Evolutionary conservation across 2,113 vertebrate genomes (phyloP).

Genomic region (Toxostoma redivivum): DNA sequence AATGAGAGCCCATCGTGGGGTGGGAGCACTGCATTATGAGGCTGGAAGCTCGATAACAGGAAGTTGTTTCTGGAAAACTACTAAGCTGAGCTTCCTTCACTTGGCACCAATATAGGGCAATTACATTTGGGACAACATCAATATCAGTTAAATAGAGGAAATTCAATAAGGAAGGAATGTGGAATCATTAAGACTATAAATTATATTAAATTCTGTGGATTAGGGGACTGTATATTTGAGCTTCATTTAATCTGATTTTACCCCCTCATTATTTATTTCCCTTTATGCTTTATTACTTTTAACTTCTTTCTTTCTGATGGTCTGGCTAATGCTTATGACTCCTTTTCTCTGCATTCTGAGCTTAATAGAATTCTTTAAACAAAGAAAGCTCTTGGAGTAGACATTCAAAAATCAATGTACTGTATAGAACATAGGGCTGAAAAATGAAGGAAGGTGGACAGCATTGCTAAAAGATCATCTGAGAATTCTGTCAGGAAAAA

Average conservation of each 20-base stretch:
- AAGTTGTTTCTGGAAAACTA: constrained; percentile 14
- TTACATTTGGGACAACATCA: background rate
- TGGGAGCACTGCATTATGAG: background rate
- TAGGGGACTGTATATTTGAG: background rate
- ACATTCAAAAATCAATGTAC: background rate
- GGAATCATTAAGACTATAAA: constrained; percentile 16
- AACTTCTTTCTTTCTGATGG: background rate
- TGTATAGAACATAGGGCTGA: background rate
- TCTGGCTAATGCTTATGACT: background rate
- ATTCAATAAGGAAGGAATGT: constrained; percentile 16
- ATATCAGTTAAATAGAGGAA: constrained; percentile 19
- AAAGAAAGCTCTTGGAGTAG: background rate
- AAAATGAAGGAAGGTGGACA: background rate
- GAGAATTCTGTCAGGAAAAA: background rate
- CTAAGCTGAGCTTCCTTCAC: background rate
- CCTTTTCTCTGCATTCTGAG: background rate
- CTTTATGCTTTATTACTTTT: background rate
- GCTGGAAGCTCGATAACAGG: background rate
- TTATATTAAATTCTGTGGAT: background rate
- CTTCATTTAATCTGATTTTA: background rate
- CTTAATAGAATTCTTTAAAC: background rate
- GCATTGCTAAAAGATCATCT: background rate
- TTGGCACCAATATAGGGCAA: background rate
- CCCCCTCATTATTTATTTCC: background rate
- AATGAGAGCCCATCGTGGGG: constrained; percentile 11